Percentiles rank a stretch among this genome's conserved stretches.
phyloP scores from a whole-genome alignment of 2,888 invertebrate genomes.

The Machimus rusticus region DNA sequence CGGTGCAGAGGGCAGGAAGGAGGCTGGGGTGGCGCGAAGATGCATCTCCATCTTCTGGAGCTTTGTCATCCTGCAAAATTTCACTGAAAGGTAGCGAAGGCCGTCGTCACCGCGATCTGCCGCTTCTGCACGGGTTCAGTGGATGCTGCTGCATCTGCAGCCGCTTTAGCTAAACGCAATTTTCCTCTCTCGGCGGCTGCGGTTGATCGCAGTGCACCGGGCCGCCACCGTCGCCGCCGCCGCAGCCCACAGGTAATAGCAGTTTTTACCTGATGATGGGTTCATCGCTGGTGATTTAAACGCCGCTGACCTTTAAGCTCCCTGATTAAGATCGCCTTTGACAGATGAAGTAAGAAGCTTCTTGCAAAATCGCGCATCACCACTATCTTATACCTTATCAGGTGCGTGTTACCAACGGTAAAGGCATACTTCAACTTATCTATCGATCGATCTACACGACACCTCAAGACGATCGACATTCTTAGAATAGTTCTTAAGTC shows the following conservation, averaged over 20 bases:
- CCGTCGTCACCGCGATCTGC: slow-evolving; percentile 3
- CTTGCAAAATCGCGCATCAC: slow-evolving; percentile 13
- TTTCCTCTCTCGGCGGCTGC: neutral
- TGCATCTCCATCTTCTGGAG: neutral
- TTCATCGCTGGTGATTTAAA: slow-evolving; percentile 28
- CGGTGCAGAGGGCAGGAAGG: slow-evolving; percentile 25
- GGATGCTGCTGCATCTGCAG: neutral
- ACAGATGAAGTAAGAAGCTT: slow-evolving; percentile 31
- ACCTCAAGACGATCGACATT: neutral
- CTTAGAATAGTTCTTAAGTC: neutral
- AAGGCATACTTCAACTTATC: neutral
- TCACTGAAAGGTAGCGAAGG: slow-evolving; percentile 31
- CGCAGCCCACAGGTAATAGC: neutral
- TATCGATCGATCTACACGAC: neutral
- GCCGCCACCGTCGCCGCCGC: too few species aligned
- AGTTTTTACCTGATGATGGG: slow-evolving; percentile 34
- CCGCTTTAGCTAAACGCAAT: slow-evolving; percentile 23
- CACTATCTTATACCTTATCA: slow-evolving; percentile 4
- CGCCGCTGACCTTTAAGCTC: slow-evolving; percentile 33
- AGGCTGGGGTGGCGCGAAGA: neutral
- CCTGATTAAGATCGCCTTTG: slow-evolving; percentile 36
- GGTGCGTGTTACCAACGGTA: neutral
- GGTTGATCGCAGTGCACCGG: neutral
- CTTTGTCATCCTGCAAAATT: slow-evolving; percentile 35
- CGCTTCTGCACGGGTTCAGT: neutral